A percentile compares a stretch with the other conserved stretches of the same genome.
These are phyloP conservation scores for Spatulosminthurus flaviceps DNA, from an alignment of 2,888 invertebrate species.

Conservation along the genomic window DNA sequence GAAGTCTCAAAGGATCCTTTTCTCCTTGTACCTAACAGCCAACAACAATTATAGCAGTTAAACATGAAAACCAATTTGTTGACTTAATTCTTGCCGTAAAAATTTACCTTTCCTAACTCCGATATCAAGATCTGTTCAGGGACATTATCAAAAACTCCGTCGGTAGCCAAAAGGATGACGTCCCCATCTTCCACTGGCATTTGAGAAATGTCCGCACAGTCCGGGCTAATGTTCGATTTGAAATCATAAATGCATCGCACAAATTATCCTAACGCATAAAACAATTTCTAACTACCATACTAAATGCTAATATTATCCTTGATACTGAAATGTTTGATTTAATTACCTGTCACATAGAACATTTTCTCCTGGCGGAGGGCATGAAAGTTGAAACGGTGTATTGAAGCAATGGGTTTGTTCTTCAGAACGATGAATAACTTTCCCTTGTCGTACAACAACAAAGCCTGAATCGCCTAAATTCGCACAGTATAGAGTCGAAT, in stretches of 20 bases:
- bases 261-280: too few species aligned
- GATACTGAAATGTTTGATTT: constrained; percentile 20
- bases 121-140: constrained; percentile 89
- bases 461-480: constrained; percentile 99
- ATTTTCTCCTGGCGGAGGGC: constrained; percentile 90
- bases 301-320: too few species aligned
- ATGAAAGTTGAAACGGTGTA: constrained; percentile 95
- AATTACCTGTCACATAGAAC: constrained; percentile 87
- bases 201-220: constrained; percentile 87
- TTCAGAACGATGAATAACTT: constrained; percentile 89
- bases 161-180: constrained; percentile 93
- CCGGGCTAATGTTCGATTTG: constrained; percentile 78
- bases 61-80: too few species aligned
- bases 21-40: constrained; percentile 56
- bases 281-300: too few species aligned
- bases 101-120: constrained; percentile 76
- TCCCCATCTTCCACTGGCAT: constrained; percentile 92
- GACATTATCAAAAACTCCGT: constrained; percentile 98
- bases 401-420: constrained; percentile 99
- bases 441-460: constrained; percentile 86
- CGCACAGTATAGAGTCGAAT: constrained; percentile 90
- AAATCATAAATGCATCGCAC: neutral
- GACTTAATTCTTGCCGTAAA: too few species aligned
- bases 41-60: neutral
- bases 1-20: constrained; percentile 77